These are phyloP conservation scores for Sakesphorus luctuosus DNA, from an alignment of 2,113 vertebrate genomes.

Conservation along the genomic window DNA sequence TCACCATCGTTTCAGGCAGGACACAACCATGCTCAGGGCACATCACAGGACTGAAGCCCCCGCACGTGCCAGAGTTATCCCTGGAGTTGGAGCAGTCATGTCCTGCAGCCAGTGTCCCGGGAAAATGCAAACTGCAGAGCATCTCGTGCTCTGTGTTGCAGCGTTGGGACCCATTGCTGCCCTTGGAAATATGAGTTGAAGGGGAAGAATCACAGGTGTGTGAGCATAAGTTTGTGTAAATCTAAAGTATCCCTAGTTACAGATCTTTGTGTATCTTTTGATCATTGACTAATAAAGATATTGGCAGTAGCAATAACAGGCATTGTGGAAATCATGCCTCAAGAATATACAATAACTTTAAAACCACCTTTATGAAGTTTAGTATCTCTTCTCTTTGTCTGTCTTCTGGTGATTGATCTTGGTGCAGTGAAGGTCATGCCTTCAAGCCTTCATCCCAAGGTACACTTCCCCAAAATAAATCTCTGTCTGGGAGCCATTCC, in stretches of 20 bases:
- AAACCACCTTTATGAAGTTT: neutral
- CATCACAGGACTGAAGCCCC: neutral
- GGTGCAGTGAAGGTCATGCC: neutral
- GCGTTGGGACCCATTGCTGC: neutral
- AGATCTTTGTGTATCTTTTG: neutral
- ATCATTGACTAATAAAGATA: neutral
- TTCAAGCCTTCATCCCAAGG: neutral
- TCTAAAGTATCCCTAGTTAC: neutral
- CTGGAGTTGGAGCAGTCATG: accelerated
- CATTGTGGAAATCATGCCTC: neutral
- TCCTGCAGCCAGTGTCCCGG: accelerated
- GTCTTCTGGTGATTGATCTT: neutral
- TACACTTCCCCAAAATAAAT: neutral
- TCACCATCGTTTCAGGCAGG: accelerated
- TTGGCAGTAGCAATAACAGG: neutral
- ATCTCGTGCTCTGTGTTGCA: accelerated
- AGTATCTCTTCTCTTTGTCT: neutral
- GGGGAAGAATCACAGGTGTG: neutral
- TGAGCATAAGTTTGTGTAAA: neutral
- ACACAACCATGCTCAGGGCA: neutral
- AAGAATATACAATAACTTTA: neutral
- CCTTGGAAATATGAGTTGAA: neutral
- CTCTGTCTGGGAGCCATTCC: neutral
- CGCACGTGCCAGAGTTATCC: neutral
- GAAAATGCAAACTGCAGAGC: neutral